Base-by-base conservation (phyloP, 2,113 vertebrate genomes). In the Petrocephalus zakoni region DNA sequence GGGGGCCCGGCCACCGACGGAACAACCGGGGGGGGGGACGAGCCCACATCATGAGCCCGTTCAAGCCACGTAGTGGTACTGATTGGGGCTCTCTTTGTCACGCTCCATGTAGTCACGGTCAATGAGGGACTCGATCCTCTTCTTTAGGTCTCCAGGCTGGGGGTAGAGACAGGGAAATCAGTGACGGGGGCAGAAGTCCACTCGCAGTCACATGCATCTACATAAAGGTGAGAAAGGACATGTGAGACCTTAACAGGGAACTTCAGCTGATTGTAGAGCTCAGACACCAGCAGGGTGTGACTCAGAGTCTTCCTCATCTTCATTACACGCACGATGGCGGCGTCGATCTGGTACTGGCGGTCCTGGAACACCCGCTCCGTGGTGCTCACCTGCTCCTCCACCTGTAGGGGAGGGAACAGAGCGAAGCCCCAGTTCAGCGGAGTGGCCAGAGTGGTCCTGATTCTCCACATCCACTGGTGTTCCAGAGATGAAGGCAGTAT, bases 31-130 rank as follows among this genome's bases (percentile, higher is more conserved):
- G 1, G 17, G 9, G 88, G 1, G 88, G 88, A 17, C 83, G 90
- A 91, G 92, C 92, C 90, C 91, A 86, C 90, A 15, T 21, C 91
- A 90, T 90, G 89, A 89, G 87, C 92, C 90, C n/a, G 5, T 55
- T 98, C 95, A 99, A 90, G 98, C 98, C 95, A 99, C 97, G 52
- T 99, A 99, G 94, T 98, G 97, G 94, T 99, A 99, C 94, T 99
- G 98, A 92, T 98, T 99, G 0, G 98, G 96, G 89, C 95, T 99
- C 94, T 99, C 98, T 94, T 97, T 98, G 93, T 99, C 97, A 81
- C 97, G 95, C 90, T 99, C 97, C 98, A 99, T 99, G 93, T 98
- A 99, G 95, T 99, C 97, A 95, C 98, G 96, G 92, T 99, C 98
- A 92, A 99, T 99, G 87, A 99, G 97, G 13, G 98, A 99, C 93